Evolutionary conservation across 1,140 invertebrate genomes (phyloP).

Genomic region (Camponotus floridanus): DNA sequence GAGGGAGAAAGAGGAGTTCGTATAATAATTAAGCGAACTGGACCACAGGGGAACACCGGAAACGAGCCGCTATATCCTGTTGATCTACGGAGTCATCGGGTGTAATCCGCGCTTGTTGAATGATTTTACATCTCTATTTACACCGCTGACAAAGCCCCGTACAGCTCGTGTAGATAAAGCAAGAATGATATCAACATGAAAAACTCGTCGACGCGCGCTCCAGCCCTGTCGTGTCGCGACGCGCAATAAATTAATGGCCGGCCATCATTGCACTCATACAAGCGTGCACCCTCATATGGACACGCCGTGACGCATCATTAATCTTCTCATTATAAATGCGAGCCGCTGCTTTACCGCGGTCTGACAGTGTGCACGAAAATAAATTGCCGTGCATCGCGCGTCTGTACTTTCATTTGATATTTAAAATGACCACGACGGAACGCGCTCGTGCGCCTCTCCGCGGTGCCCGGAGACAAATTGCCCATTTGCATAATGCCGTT

Average conservation of each 20-base stretch:
- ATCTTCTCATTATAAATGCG: conserved; percentile 81
- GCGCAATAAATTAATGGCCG: conserved; percentile 76
- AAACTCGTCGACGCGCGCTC: conserved; percentile 71
- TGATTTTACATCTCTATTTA: conserved; percentile 64
- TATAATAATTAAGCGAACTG: conserved; percentile 46
- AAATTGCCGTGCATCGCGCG: conserved; percentile 80
- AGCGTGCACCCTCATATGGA: conserved; percentile 58
- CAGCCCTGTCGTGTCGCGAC: conserved; percentile 66
- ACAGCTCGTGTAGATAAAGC: conserved; percentile 54
- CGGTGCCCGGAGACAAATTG: conserved; percentile 79
- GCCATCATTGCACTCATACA: conserved; percentile 73
- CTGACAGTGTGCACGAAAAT: conserved; percentile 76
- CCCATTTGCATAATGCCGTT: conserved; percentile 82
- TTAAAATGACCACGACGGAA: conserved; percentile 77
- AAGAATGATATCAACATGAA: conserved; percentile 72
- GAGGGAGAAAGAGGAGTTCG: background rate
- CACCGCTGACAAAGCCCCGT: conserved; percentile 63
- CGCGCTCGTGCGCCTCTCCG: conserved; percentile 56
- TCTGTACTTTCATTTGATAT: conserved; percentile 83
- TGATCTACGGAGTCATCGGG: conserved; percentile 59
- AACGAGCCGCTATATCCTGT: conserved; percentile 41
- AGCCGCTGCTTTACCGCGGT: conserved; percentile 75
- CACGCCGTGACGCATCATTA: conserved; percentile 77
- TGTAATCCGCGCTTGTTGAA: conserved; percentile 62
- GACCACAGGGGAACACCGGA: conserved; percentile 35